These are phyloP conservation scores for Acleris holmiana DNA, from an alignment of 2,888 invertebrate genomes.

Conservation along the genomic window DNA sequence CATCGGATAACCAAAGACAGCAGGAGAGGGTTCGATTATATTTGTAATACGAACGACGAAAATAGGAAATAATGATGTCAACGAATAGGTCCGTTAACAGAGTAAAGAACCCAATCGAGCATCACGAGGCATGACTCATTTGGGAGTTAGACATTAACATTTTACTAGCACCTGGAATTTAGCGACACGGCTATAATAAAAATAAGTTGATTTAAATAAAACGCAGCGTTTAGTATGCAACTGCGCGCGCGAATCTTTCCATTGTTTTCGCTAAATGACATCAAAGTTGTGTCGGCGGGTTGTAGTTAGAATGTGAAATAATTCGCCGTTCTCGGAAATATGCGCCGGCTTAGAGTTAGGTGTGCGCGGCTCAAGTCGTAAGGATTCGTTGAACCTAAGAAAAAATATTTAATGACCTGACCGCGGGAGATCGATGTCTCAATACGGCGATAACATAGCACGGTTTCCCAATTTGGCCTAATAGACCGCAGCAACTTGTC, in stretches of 20 bases:
- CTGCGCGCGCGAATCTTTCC: constrained; percentile 69
- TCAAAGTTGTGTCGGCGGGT: constrained; percentile 78
- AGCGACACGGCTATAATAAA: constrained; percentile 73
- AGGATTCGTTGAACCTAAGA: constrained; percentile 21
- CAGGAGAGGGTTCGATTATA: background rate
- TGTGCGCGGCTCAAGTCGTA: constrained; percentile 9
- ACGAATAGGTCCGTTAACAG: constrained; percentile 52
- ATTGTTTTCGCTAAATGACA: constrained; percentile 84
- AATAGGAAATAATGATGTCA: constrained; percentile 39
- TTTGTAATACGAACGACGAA: background rate
- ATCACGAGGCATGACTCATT: constrained; percentile 78
- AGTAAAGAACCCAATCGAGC: constrained; percentile 67
- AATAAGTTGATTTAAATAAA: constrained; percentile 82
- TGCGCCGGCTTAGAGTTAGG: constrained; percentile 49
- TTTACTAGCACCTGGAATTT: constrained; percentile 69
- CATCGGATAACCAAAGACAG: background rate
- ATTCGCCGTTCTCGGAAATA: constrained; percentile 68
- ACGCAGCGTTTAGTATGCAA: constrained; percentile 74
- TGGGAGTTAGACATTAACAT: constrained; percentile 78
- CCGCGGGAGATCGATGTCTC: constrained; percentile 2
- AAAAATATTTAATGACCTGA: background rate
- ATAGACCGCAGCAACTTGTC: background rate
- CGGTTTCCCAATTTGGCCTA: background rate
- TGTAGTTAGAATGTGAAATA: constrained; percentile 77
- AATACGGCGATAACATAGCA: background rate